Conservation (phyloP, 2,888 invertebrate genomes). For the Ariolimax columbianus region DNA sequence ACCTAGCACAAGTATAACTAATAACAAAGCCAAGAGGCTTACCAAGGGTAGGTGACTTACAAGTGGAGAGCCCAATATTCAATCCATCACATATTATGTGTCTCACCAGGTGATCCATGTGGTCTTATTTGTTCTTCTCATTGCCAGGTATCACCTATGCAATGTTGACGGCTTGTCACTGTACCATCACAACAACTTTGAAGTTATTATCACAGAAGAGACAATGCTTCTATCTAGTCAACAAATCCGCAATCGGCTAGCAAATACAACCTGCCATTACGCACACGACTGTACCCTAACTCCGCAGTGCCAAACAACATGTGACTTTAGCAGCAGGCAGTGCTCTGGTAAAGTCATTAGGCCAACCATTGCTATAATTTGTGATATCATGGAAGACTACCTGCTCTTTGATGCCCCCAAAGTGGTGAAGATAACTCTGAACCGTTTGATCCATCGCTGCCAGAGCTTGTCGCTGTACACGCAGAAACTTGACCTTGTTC, state of each 20-base stretch:
- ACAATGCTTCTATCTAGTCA: conserved; percentile 62
- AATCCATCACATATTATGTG: too few relatives aligned
- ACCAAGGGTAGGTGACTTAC: too few relatives aligned
- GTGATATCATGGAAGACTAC: conserved; percentile 69
- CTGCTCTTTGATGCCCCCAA: conserved; percentile 67
- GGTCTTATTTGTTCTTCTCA: neutral
- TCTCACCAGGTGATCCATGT: too few relatives aligned
- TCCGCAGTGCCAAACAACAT: conserved; percentile 64
- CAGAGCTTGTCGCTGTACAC: conserved; percentile 50
- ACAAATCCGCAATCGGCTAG: conserved; percentile 58
- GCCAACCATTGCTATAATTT: conserved; percentile 67
- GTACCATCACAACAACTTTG: conserved; percentile 59
- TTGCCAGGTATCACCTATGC: conserved; percentile 68
- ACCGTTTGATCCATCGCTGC: conserved; percentile 64
- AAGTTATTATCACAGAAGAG: conserved; percentile 64
- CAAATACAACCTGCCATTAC: conserved; percentile 58
- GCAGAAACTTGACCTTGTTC: conserved; percentile 59
- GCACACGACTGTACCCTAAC: conserved; percentile 67
- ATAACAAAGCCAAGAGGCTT: too few relatives aligned
- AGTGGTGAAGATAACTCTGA: conserved; percentile 58
- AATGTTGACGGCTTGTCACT: conserved; percentile 64
- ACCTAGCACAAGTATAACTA: too few relatives aligned
- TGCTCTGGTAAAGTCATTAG: conserved; percentile 62
- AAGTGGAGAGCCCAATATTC: too few relatives aligned
- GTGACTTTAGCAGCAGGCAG: conserved; percentile 57